phyloP scores from a whole-genome alignment of 2,797 vertebrate species.

The Graptemys geographica region DNA sequence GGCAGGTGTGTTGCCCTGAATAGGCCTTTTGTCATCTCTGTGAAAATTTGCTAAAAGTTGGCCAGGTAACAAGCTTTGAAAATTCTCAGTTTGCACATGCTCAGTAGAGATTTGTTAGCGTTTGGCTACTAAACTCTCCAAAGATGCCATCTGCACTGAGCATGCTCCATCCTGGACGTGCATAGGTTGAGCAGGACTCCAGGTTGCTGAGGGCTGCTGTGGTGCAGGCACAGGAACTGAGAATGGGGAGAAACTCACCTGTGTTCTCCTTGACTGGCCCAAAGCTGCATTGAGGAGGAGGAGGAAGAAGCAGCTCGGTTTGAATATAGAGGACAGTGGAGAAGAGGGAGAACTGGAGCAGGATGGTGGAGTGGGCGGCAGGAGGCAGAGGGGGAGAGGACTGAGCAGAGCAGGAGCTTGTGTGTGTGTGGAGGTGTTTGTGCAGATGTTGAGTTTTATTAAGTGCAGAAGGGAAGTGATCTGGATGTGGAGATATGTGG shows the following conservation, averaged over 20 bases:
- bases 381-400: not conserved
- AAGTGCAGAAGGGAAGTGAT: not conserved
- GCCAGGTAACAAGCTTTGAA: not conserved
- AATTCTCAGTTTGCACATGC: not conserved
- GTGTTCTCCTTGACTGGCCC: not conserved
- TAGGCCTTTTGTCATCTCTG: not conserved
- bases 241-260: not conserved
- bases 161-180: not conserved
- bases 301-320: not conserved
- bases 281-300: too few species aligned
- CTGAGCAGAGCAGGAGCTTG: not conserved
- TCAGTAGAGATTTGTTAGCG: not conserved
- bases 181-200: not conserved
- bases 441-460: not conserved
- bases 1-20: not conserved
- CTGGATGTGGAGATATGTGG: not conserved
- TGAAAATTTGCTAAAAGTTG: not conserved
- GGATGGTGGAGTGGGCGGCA: not conserved
- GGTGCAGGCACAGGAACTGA: not conserved
- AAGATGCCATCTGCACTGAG: not conserved
- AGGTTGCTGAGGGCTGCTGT: not conserved
- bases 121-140: not conserved
- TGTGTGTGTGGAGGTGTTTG: not conserved
- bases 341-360: not conserved
- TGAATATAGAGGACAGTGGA: too few species aligned